Evolutionary conservation across 2,888 invertebrate genomes (phyloP).

Genomic region (Caenorhabditis angaria): DNA sequence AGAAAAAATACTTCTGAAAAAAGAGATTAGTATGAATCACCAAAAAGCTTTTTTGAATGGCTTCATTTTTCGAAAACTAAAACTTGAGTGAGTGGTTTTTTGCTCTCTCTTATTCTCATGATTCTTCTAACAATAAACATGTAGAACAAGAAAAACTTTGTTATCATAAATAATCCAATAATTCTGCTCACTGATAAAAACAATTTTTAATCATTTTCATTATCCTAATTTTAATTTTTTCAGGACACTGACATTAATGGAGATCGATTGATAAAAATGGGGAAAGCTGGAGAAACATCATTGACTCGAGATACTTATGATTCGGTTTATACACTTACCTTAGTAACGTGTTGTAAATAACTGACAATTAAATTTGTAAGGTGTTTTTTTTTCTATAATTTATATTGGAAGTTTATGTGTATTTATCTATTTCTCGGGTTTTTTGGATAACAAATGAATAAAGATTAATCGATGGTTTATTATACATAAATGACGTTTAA

Average conservation of each 20-base stretch:
- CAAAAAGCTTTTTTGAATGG: too few relatives aligned
- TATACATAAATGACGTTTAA: too few relatives aligned
- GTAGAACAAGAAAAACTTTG: neutral
- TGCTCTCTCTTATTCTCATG: neutral
- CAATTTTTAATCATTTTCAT: neutral
- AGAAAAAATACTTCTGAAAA: neutral
- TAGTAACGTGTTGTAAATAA: slow-evolving; percentile 31
- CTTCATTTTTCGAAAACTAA: too few relatives aligned
- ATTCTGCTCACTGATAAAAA: neutral
- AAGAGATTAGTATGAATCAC: neutral
- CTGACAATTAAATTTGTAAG: neutral
- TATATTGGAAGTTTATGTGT: neutral
- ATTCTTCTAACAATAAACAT: neutral
- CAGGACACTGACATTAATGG: slow-evolving; percentile 42
- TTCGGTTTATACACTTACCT: slow-evolving; percentile 31
- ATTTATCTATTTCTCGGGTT: neutral
- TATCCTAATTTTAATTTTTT: slow-evolving; percentile 16
- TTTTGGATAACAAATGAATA: neutral
- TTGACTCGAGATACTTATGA: slow-evolving; percentile 41
- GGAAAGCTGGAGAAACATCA: slow-evolving; percentile 39
- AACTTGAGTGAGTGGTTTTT: too few relatives aligned
- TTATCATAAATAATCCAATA: neutral
- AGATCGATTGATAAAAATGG: slow-evolving; percentile 34
- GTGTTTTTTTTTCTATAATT: neutral
- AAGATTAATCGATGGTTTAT: too few relatives aligned